These are phyloP conservation scores for Gephyroberyx darwinii DNA, from an alignment of 2,797 vertebrate species.

Conservation along the genomic window DNA sequence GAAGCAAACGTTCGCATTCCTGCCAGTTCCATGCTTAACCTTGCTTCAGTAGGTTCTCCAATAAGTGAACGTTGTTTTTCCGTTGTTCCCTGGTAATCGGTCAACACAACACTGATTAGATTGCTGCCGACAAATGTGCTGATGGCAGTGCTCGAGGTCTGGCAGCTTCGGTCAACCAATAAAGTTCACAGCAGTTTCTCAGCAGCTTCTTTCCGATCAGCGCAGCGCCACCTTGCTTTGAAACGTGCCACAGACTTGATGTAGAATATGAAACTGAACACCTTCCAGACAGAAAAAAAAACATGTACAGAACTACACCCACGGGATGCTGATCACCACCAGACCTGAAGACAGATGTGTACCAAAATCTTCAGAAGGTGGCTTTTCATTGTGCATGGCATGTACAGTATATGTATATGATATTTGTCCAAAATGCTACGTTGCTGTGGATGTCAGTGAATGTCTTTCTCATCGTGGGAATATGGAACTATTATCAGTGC, in stretches of 20 bases:
- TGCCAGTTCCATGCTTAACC: constrained; percentile 58
- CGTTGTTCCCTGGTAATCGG: constrained; percentile 14
- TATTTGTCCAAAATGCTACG: constrained; percentile 79
- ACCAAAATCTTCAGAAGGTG: constrained; percentile 71
- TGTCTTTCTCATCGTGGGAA: constrained; percentile 76
- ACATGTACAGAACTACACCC: constrained; percentile 54
- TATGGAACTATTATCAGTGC: constrained; percentile 66
- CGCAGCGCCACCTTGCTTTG: constrained; percentile 28
- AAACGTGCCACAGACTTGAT: constrained; percentile 48
- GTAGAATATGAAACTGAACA: constrained; percentile 35
- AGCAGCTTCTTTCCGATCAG: constrained; percentile 7
- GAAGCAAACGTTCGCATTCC: constrained; percentile 67
- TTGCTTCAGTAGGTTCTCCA: constrained; percentile 17
- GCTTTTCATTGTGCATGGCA: constrained; percentile 84
- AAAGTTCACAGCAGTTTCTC: constrained; percentile 11
- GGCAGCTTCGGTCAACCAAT: constrained; percentile 7
- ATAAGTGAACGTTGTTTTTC: constrained; percentile 28
- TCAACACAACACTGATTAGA: constrained; percentile 9
- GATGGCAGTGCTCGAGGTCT: constrained; percentile 30
- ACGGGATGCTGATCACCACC: constrained; percentile 57
- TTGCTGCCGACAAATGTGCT: constrained; percentile 18
- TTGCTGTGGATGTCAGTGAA: constrained; percentile 81
- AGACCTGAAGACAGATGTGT: constrained; percentile 60
- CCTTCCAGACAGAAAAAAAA: constrained; percentile 38
- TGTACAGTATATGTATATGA: constrained; percentile 83